phyloP scores from a whole-genome alignment of 1,140 invertebrate species.

The Acromyrmex charruanus region DNA sequence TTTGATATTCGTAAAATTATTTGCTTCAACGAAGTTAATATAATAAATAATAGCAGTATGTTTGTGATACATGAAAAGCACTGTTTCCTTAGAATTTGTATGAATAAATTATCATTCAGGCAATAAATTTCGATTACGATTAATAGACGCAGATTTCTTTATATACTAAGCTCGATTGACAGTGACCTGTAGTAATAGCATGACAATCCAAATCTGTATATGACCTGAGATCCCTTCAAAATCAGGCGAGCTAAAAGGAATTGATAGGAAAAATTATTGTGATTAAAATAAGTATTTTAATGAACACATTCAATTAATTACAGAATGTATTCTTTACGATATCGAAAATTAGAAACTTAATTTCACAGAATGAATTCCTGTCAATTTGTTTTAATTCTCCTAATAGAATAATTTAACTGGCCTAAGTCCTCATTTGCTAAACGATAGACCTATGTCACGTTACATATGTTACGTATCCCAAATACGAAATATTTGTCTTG shows the following conservation, averaged over 20 bases:
- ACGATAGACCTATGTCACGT: constrained; percentile 24
- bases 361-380: constrained; percentile 4
- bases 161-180: constrained; percentile 46
- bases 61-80: constrained; percentile 55
- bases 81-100: constrained; percentile 51
- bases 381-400: constrained; percentile 29
- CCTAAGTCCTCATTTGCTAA: constrained; percentile 56
- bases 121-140: constrained; percentile 56
- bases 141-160: constrained; percentile 50
- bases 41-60: constrained; percentile 54
- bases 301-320: background rate
- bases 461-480: background rate
- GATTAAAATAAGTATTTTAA: constrained; percentile 16
- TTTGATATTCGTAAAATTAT: constrained; percentile 39
- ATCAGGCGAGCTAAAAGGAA: constrained; percentile 31
- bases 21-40: constrained; percentile 59
- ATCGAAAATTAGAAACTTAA: background rate
- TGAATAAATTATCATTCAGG: constrained; percentile 51
- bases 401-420: constrained; percentile 55
- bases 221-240: constrained; percentile 24
- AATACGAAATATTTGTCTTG: constrained; percentile 24
- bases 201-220: constrained; percentile 58
- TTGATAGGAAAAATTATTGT: constrained; percentile 18
- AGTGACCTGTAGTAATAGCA: constrained; percentile 50
- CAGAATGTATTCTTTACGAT: constrained; percentile 1